Evolutionary conservation across 2,888 invertebrate species (phyloP), one percentile per base, ranked within the genome.

Genomic region (Agonum fuliginosum): DNA sequence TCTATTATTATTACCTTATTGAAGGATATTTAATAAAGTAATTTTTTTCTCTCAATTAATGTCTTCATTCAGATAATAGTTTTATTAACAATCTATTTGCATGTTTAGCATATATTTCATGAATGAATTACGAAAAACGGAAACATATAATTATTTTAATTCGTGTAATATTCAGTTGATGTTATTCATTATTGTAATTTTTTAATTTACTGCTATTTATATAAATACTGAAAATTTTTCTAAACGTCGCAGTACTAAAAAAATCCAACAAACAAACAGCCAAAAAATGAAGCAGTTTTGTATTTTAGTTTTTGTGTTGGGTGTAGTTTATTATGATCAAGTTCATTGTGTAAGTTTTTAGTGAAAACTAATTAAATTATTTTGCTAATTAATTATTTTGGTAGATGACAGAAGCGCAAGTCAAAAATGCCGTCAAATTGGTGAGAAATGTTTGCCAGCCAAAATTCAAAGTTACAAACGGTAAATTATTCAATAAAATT

Each of bases 391-490:
- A 19, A 43, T 24, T 27, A 54, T 78, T 34, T 74, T 70, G 30
- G 22, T 70, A 78, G 84, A 83, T 86, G 83, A 81, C 81, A 8
- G 85, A 85, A 78, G 91, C 91, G 76, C 93, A 93, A 85, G 87
- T 93, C 83, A 89, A 84, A 82, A 88, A 90, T 14, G 89, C 92
- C 0, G 89, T 90, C 0, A 91, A 89, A 84, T 87, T 91, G 82
- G 89, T 93, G 86, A 87, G 92, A 62, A 92, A 91, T 82, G 87
- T 90, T 0, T 93, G 93, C 80, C 87, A 89, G 78, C 90, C 91
- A 1, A 93, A 93, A 86, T 89, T 88, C 74, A 90, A 90, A 81
- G 88, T 87, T 4, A 87, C 88, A 51, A 87, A 89, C 80, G 91
- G 92, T 92, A 85, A 87, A 81, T 80, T 12, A 41, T 72, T 17